A percentile compares a stretch with the other conserved stretches of the same genome.
phyloP scores from a whole-genome alignment of 2,113 vertebrate species.

The Crocuta crocuta region DNA sequence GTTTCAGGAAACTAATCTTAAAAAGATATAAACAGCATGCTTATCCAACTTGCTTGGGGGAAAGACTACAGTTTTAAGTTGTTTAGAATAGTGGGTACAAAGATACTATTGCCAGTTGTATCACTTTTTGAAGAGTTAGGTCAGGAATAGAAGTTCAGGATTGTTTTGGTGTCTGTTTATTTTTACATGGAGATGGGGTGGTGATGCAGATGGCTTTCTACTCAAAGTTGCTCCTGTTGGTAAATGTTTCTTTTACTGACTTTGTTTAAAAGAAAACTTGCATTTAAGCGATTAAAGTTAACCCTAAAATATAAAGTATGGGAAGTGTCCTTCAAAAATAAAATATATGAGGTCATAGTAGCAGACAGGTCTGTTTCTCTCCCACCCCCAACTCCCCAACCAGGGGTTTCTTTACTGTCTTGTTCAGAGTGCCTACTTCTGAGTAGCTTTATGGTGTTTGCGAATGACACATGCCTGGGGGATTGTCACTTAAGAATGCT shows the following conservation, averaged over 20 bases:
- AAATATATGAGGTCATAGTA: neutral
- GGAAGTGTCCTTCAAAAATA: neutral
- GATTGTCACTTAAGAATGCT: neutral
- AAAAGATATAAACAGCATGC: neutral
- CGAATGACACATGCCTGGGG: neutral
- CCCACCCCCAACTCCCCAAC: fast-evolving
- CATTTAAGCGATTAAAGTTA: slow-evolving; percentile 36
- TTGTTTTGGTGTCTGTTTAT: slow-evolving; percentile 25
- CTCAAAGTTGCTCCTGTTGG: slow-evolving; percentile 15
- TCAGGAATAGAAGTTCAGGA: neutral
- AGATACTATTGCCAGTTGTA: neutral
- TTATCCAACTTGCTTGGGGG: neutral
- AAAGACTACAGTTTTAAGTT: neutral
- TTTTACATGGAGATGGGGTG: neutral
- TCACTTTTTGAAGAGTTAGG: neutral
- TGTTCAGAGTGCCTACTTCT: neutral
- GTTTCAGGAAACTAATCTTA: neutral
- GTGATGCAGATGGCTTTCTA: slow-evolving; percentile 4
- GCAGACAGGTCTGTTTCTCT: neutral
- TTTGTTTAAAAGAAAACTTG: slow-evolving; percentile 10
- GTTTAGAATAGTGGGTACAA: neutral
- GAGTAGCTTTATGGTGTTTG: neutral
- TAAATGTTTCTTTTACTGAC: neutral
- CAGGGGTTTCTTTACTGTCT: neutral
- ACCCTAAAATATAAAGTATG: slow-evolving; percentile 20